Conservation (phyloP, 2,888 invertebrate species). For the Chalcosyrphus nemorum region DNA sequence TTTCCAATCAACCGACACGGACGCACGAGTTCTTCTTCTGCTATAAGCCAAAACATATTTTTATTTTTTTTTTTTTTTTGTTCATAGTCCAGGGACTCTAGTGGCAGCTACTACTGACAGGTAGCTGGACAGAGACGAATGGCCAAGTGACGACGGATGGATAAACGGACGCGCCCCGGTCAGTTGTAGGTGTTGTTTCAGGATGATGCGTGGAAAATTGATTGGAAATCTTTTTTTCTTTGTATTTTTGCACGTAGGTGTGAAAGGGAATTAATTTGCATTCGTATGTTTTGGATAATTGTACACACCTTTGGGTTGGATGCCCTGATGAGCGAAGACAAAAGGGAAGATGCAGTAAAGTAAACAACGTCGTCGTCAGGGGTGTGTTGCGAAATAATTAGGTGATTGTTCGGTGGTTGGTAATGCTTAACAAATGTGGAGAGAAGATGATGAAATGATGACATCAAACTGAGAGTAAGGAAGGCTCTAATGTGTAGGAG, state of each 20-base stretch:
- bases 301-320: slow-evolving; percentile 61
- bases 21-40: slow-evolving; percentile 17
- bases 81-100: slow-evolving; percentile 3
- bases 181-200: slow-evolving; percentile 45
- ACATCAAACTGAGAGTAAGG: too few relatives aligned
- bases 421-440: slow-evolving; percentile 25
- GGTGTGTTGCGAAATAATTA: slow-evolving; percentile 61
- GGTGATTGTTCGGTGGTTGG: slow-evolving; percentile 32
- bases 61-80: not conserved
- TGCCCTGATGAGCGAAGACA: slow-evolving; percentile 4
- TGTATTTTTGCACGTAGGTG: slow-evolving; percentile 47
- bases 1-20: slow-evolving; percentile 43
- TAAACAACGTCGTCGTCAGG: not conserved
- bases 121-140: slow-evolving; percentile 62
- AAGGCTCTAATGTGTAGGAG: too few relatives aligned
- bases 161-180: slow-evolving; percentile 56
- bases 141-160: slow-evolving; percentile 59
- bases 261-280: slow-evolving; percentile 67
- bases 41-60: slow-evolving; percentile 68
- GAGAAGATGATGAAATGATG: too few relatives aligned
- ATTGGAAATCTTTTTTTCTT: slow-evolving; percentile 53
- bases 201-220: slow-evolving; percentile 70
- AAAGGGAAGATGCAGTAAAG: slow-evolving; percentile 5
- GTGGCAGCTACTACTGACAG: slow-evolving; percentile 49
- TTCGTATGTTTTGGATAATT: slow-evolving; percentile 71